Evolutionary conservation across 2,888 invertebrate species (phyloP), one percentile per base, ranked within the genome.

Genomic region (Drosophila setosimentum): DNA sequence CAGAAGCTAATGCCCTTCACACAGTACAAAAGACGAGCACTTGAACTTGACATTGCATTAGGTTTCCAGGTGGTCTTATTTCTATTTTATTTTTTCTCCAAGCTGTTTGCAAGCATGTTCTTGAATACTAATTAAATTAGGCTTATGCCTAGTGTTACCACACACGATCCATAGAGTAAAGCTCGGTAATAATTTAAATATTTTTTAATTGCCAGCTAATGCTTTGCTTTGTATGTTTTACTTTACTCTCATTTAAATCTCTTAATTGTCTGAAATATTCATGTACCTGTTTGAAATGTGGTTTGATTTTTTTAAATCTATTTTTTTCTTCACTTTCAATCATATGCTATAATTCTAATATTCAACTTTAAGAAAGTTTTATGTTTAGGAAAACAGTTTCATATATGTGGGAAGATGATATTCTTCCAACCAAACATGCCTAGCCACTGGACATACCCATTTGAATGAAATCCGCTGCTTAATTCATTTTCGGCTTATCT

Each of bases 41-140:
- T 58, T 78, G 68, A 83, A 78, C 83, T 85, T 82, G 83, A 87
- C 72, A 74, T 74, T 74, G 85, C 27, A 42, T 53, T 50, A 37
- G 66, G 62, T 45, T 70, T 66, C 85, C 35, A 61, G 80, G 79
- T 82, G 82, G 88, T 87, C 83, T 63, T 76, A 29, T 42, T 42
- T 57, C 40, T 16, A 16, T 45, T 8, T 24, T 8, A 45, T 21
- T 24, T 45, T 45, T 45, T 4, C 16, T 24, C 24, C 8, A 8
- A 45, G 16, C 18, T 45, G 24, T 8, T 2, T 45, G 1, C 24
- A 45, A 8, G 24, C 24, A 16, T 45, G 45, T 16, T 16, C 27
- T n/a, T 8, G 35, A 42, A 6, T 21, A 29, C 3, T 18, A 50
- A 50, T 50, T 50, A 50, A 30, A 30, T 45, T 45, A 16, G 24